A percentile compares a stretch with the other conserved stretches of the same genome.
Conservation (phyloP, 2,797 vertebrate genomes). For the Enteromius mattozi region DNA sequence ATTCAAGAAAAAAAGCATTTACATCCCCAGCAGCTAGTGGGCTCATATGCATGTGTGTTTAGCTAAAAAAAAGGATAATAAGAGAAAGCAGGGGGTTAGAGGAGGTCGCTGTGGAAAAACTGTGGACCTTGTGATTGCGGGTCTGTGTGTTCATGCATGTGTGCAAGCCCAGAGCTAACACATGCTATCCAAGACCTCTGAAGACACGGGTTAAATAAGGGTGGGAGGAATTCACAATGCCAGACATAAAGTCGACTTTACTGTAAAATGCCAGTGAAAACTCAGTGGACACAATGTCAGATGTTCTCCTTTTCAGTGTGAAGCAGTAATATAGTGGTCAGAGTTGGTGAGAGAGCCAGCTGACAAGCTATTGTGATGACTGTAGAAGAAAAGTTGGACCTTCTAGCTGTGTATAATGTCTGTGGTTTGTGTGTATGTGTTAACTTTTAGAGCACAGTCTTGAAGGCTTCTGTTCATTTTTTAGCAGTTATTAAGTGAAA, state of each 20-base stretch:
- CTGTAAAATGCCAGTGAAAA: constrained; percentile 5
- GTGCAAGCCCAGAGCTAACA: constrained; percentile 66
- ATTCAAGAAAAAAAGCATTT: constrained; percentile 69
- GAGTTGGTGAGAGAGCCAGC: neutral
- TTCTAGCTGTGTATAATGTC: neutral
- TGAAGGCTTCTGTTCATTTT: neutral
- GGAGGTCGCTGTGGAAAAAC: neutral
- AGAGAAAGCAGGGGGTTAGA: neutral
- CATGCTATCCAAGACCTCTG: neutral
- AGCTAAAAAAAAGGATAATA: constrained; percentile 13
- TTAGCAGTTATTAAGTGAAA: neutral
- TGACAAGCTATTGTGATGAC: neutral
- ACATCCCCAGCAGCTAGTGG: constrained; percentile 51
- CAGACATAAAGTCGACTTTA: neutral
- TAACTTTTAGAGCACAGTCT: neutral
- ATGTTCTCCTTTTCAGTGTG: neutral
- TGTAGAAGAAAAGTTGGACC: neutral
- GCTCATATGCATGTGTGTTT: constrained; percentile 35
- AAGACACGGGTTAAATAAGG: constrained; percentile 12
- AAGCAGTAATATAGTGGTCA: neutral
- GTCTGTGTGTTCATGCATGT: constrained; percentile 19
- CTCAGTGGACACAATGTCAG: neutral
- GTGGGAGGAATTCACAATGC: constrained; percentile 19
- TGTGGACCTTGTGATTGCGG: neutral
- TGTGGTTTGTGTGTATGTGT: neutral